phyloP scores from a whole-genome alignment of 2,888 invertebrate genomes.

The Eupithecia tripunctaria region DNA sequence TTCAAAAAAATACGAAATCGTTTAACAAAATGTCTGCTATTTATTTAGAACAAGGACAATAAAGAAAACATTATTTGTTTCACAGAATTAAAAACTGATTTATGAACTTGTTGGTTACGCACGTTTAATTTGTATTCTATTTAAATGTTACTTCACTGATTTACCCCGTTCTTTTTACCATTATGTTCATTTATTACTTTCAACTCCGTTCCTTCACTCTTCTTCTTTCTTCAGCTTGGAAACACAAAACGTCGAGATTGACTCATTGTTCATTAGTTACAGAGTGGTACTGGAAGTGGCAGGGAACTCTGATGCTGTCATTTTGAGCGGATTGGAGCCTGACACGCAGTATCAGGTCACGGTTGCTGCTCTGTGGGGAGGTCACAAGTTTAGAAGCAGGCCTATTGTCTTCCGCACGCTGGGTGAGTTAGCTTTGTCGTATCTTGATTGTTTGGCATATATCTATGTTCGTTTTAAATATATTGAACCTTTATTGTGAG shows the following conservation, averaged over 20 bases:
- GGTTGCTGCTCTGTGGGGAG: slow-evolving; percentile 92
- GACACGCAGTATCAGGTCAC: slow-evolving; percentile 95
- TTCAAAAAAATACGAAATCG: too few relatives aligned
- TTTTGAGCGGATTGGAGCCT: slow-evolving; percentile 91
- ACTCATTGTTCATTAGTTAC: slow-evolving; percentile 91
- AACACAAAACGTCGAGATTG: slow-evolving; percentile 80
- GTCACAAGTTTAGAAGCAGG: slow-evolving; percentile 92
- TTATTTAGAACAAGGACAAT: neutral
- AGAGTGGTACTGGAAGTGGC: slow-evolving; percentile 96
- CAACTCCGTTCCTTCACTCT: slow-evolving; percentile 51
- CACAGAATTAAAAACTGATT: neutral
- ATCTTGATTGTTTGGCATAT: neutral
- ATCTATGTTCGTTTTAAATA: neutral
- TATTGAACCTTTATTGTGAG: too few relatives aligned
- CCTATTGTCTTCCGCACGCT: slow-evolving; percentile 95
- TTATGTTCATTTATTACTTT: slow-evolving; percentile 35
- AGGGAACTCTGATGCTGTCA: slow-evolving; percentile 94
- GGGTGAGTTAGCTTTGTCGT: slow-evolving; percentile 81
- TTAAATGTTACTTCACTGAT: neutral
- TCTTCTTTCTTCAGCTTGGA: slow-evolving; percentile 59
- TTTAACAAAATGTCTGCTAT: too few relatives aligned
- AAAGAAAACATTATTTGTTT: neutral
- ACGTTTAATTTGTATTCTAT: neutral
- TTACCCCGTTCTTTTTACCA: slow-evolving; percentile 1
- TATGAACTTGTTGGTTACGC: neutral